These are phyloP conservation scores for Achatina immaculata DNA, from an alignment of 1,140 invertebrate genomes.

Conservation along the genomic window DNA sequence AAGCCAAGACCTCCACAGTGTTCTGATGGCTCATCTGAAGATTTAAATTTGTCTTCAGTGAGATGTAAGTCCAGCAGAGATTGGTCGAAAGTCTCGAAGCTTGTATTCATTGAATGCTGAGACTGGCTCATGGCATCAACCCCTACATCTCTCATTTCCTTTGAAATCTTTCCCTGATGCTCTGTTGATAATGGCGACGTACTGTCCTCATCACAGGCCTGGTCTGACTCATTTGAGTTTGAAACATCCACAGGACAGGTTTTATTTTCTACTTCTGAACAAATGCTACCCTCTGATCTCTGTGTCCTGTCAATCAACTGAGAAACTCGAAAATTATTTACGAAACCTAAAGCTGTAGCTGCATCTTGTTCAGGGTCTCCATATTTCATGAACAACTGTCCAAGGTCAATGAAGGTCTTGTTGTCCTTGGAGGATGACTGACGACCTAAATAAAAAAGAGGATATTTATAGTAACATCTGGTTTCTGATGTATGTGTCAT, in stretches of 20 bases:
- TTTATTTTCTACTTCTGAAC: not conserved
- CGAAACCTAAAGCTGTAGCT: conserved; percentile 61
- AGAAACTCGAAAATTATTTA: conserved; percentile 48
- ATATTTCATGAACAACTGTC: conserved; percentile 54
- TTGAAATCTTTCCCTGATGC: not conserved
- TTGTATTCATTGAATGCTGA: conserved; percentile 7
- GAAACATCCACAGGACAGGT: conserved; percentile 21
- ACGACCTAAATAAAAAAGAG: conserved; percentile 11
- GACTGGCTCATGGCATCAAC: conserved; percentile 33
- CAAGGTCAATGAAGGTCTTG: conserved; percentile 51
- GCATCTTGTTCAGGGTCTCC: conserved; percentile 58
- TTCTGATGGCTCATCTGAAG: not conserved
- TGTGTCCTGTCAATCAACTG: not conserved
- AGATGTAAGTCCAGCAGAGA: not conserved
- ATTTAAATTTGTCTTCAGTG: not conserved
- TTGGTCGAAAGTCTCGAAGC: conserved; percentile 30
- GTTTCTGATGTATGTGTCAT: too few species aligned
- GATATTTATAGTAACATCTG: too few species aligned
- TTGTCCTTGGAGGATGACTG: conserved; percentile 3
- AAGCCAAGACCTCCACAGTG: not conserved
- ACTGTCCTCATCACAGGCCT: not conserved
- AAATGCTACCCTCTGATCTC: not conserved
- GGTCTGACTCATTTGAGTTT: not conserved
- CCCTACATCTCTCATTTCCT: conserved; percentile 17
- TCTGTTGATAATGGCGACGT: too few species aligned